Evolutionary conservation across 2,113 vertebrate genomes (phyloP).

Genomic region (Nycticebus coucang): DNA sequence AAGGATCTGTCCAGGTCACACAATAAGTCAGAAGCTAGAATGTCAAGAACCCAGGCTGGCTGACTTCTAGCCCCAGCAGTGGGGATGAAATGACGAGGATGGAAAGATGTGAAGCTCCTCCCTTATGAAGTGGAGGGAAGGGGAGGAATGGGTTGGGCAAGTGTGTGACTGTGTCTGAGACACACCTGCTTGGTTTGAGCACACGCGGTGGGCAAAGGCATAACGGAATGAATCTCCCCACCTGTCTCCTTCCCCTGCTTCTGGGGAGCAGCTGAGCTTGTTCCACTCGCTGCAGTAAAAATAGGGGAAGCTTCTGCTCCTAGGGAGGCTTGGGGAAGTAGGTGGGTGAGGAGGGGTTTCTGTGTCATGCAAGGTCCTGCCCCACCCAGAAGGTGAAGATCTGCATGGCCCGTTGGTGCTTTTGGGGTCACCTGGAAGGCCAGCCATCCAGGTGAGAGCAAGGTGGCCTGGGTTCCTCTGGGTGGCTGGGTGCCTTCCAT

Average conservation of each 20-base stretch:
- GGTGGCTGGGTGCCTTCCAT: not conserved
- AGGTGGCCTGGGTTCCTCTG: not conserved
- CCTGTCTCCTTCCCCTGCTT: not conserved
- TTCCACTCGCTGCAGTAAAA: no score
- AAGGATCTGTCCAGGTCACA: not conserved
- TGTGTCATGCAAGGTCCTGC: not conserved
- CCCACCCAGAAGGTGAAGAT: not conserved
- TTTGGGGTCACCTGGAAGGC: not conserved
- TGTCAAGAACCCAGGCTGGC: no score
- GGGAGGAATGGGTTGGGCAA: not conserved
- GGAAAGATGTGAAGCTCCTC: not conserved
- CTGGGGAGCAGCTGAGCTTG: no score
- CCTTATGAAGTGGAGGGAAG: not conserved
- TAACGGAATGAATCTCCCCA: not conserved
- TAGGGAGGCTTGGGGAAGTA: not conserved
- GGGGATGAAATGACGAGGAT: not conserved
- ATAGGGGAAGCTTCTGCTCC: not conserved
- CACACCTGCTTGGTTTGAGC: not conserved
- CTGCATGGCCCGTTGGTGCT: not conserved
- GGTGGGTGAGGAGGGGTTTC: not conserved
- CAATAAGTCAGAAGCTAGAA: not conserved
- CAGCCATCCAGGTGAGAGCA: not conserved
- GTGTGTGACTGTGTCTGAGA: not conserved
- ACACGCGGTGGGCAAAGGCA: no score
- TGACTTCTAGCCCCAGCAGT: no score